A percentile compares a stretch with the other conserved stretches of the same genome.
These are phyloP conservation scores for Drosophila borborema DNA, from an alignment of 2,888 invertebrate genomes.

Conservation along the genomic window DNA sequence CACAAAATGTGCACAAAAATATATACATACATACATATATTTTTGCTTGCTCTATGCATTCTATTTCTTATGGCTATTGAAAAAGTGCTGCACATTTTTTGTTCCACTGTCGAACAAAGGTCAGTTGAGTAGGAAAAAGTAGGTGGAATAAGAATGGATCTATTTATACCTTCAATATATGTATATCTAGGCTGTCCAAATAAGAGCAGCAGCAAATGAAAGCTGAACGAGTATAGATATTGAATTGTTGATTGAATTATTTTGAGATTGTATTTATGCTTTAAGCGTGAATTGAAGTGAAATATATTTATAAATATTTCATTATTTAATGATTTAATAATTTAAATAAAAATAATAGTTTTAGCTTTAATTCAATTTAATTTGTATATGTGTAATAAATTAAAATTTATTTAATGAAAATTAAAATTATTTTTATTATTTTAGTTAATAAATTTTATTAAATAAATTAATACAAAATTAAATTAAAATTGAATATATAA, in stretches of 20 bases:
- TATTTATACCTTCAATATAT: neutral
- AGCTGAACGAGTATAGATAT: neutral
- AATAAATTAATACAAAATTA: too few relatives aligned
- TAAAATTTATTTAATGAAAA: too few relatives aligned
- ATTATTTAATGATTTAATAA: too few relatives aligned
- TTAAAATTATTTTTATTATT: too few relatives aligned
- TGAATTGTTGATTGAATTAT: neutral
- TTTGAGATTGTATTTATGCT: too few relatives aligned
- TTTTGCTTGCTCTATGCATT: slow-evolving; percentile 8
- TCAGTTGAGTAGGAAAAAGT: slow-evolving; percentile 9
- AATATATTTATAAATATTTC: too few relatives aligned
- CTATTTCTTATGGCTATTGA: slow-evolving; percentile 29
- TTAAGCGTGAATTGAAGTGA: too few relatives aligned
- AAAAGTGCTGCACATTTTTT: slow-evolving; percentile 27
- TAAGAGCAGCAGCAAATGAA: neutral
- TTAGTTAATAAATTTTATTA: too few relatives aligned
- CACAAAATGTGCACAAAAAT: slow-evolving; percentile 40
- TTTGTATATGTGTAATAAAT: too few relatives aligned
- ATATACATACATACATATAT: neutral
- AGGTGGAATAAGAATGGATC: neutral
- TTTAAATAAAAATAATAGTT: too few relatives aligned
- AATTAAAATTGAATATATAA: too few relatives aligned
- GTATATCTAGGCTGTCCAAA: neutral
- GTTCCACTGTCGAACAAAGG: slow-evolving; percentile 23
- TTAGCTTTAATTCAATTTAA: too few relatives aligned